Evolutionary conservation across 2,113 vertebrate genomes (phyloP).

Genomic region (Malurus melanocephalus): DNA sequence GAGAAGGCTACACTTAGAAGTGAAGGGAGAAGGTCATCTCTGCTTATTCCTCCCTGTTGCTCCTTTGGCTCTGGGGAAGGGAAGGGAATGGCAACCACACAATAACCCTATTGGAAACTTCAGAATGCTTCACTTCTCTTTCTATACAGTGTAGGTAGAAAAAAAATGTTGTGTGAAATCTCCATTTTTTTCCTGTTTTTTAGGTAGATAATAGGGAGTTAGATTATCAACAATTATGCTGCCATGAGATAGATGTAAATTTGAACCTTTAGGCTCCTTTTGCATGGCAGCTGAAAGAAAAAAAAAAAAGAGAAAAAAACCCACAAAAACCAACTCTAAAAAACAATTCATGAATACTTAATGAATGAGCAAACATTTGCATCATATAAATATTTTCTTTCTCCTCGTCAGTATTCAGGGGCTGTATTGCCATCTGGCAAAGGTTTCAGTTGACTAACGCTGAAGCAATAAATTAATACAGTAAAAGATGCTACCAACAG

Average conservation of each 20-base stretch:
- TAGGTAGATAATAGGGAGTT: conserved; percentile 7
- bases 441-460: conserved; percentile 73
- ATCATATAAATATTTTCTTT: conserved; percentile 64
- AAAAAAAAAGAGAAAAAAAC: not conserved
- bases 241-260: conserved; percentile 27
- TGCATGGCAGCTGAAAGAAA: conserved; percentile 29
- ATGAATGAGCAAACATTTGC: conserved; percentile 60
- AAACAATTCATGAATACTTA: conserved; percentile 59
- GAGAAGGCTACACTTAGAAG: not conserved
- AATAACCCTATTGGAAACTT: not conserved
- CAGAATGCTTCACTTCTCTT: not conserved
- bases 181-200: too few relatives aligned
- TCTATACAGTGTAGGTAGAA: not conserved
- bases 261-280: conserved; percentile 24
- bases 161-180: too few relatives aligned
- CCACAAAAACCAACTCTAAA: not conserved
- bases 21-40: not conserved
- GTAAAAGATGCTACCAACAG: conserved; percentile 68
- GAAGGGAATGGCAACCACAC: not conserved
- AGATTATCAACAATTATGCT: conserved; percentile 46
- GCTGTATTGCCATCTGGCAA: conserved; percentile 68
- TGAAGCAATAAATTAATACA: conserved; percentile 76
- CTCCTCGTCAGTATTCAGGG: conserved; percentile 60
- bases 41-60: not conserved
- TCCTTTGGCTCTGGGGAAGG: not conserved